Conservation (phyloP, 2,113 vertebrate species). For the Andinoacara biseriatus region DNA sequence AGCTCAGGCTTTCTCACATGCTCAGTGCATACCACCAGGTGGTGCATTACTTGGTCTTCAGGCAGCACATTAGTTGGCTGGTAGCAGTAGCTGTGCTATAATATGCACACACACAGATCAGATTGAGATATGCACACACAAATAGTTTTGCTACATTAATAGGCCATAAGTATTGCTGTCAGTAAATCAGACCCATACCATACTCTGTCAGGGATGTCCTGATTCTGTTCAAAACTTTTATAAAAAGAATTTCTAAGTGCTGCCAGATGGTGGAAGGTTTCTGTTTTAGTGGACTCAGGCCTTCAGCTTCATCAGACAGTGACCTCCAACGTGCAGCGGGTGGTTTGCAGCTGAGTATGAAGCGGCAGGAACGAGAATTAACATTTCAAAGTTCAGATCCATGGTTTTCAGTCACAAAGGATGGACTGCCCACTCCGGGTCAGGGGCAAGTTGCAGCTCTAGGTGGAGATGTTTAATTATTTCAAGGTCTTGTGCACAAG, state of each 20-base stretch:
- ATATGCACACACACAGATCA: too few relatives aligned
- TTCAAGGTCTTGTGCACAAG: fast-evolving
- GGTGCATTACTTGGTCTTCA: too few relatives aligned
- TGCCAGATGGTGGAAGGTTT: neutral
- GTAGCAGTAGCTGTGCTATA: too few relatives aligned
- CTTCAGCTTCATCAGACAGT: neutral
- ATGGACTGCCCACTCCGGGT: neutral
- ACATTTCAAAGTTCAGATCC: too few relatives aligned
- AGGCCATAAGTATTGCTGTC: neutral
- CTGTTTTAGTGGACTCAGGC: neutral
- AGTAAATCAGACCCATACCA: neutral
- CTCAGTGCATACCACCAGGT: too few relatives aligned
- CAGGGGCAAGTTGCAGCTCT: neutral
- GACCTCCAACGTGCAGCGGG: fast-evolving
- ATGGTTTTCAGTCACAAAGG: neutral
- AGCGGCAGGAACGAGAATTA: neutral
- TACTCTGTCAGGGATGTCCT: too few relatives aligned
- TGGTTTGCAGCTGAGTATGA: neutral
- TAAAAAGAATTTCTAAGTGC: neutral
- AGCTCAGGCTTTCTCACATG: too few relatives aligned
- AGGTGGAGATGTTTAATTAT: neutral
- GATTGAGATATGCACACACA: too few relatives aligned
- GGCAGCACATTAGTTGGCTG: too few relatives aligned
- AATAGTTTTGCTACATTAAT: too few relatives aligned
- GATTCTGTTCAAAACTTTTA: neutral